These are phyloP conservation scores for Caenorhabditis inopinata DNA, from an alignment of 1,140 invertebrate species.

Conservation along the genomic window DNA sequence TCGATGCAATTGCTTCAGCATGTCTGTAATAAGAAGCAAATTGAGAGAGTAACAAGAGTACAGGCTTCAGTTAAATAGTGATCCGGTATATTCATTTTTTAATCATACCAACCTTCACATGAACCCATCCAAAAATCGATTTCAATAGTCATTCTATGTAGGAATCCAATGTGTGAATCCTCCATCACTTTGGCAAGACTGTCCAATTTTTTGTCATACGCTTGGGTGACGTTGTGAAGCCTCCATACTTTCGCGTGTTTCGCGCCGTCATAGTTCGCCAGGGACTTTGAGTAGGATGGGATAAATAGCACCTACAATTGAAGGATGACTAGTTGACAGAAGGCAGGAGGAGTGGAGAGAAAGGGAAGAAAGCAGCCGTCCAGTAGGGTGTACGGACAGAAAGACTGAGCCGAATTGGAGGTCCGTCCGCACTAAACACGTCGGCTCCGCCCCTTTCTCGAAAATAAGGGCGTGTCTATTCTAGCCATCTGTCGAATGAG, in stretches of 20 bases:
- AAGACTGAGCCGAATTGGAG: slow-evolving; percentile 12
- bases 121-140: not conserved
- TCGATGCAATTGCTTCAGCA: not conserved
- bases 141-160: not conserved
- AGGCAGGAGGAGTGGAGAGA: not conserved
- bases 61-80: no score
- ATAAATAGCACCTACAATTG: slow-evolving; percentile 29
- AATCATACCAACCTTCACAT: slow-evolving; percentile 1
- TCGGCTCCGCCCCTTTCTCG: not conserved
- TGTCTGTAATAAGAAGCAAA: not conserved
- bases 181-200: slow-evolving; percentile 1
- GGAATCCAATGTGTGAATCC: slow-evolving; percentile 15
- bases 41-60: not conserved
- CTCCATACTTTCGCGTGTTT: slow-evolving; percentile 6
- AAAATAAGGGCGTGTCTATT: not conserved
- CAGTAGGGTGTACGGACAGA: not conserved
- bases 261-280: slow-evolving; percentile 9
- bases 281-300: not conserved
- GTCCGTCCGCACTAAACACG: not conserved
- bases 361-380: not conserved
- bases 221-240: slow-evolving; percentile 23
- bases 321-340: not conserved
- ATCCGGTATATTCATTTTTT: no score
- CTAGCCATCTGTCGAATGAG: not conserved
- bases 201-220: not conserved